Evolutionary conservation across 2,113 vertebrate genomes (phyloP).

Genomic region (Ursus arctos): DNA sequence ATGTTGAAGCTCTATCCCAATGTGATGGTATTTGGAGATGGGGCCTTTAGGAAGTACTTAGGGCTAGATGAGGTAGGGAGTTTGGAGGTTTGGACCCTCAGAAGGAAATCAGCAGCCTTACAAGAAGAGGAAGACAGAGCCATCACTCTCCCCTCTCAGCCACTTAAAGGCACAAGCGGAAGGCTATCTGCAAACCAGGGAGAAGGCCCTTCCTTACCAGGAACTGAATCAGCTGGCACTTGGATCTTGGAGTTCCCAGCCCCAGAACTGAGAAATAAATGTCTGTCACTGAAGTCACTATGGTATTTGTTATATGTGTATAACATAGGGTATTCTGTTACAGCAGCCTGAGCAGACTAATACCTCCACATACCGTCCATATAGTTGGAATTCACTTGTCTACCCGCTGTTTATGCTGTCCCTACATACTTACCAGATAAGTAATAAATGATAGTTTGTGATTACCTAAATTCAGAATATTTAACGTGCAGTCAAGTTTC

Average conservation of each 20-base stretch:
- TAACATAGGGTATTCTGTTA: background rate
- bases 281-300: background rate
- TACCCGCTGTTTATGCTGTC: background rate
- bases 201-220: background rate
- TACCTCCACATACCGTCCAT: background rate
- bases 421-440: background rate
- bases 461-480: conserved; percentile 35
- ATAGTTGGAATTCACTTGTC: background rate
- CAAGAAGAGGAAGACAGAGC: background rate
- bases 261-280: background rate
- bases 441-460: background rate
- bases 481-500: conserved; percentile 15
- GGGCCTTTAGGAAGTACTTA: background rate
- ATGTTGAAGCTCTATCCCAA: background rate
- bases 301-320: too few relatives aligned
- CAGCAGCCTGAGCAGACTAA: background rate
- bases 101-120: background rate
- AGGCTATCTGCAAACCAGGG: background rate
- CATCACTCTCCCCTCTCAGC: background rate
- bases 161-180: background rate
- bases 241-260: background rate
- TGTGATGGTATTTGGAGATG: background rate
- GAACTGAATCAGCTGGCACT: background rate
- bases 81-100: background rate
- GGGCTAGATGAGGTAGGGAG: background rate